These are phyloP conservation scores for Trachurus trachurus DNA, from an alignment of 2,797 vertebrate genomes.

Conservation along the genomic window DNA sequence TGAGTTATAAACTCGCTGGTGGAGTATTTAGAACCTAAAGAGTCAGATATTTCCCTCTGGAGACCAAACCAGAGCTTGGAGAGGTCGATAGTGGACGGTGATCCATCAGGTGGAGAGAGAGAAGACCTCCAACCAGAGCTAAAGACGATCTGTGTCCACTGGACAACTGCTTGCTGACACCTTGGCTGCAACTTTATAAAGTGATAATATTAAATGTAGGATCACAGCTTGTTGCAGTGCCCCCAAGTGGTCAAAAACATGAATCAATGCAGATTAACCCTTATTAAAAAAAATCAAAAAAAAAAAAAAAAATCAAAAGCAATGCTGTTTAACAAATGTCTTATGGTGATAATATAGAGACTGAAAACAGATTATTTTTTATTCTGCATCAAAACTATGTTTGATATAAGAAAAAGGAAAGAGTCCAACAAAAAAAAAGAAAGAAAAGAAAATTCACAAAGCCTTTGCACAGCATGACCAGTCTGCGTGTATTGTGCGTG, in stretches of 20 bases:
- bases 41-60: neutral
- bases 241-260: neutral
- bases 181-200: neutral
- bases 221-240: neutral
- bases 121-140: neutral
- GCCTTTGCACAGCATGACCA: conserved; percentile 1
- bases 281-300: too few relatives aligned
- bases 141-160: neutral
- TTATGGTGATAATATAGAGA: conserved; percentile 1
- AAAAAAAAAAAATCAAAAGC: neutral
- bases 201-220: neutral
- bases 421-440: neutral
- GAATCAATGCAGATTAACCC: neutral
- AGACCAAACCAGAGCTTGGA: neutral
- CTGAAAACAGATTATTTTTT: neutral
- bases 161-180: neutral
- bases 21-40: neutral
- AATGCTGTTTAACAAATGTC: conserved; percentile 2
- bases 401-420: conserved; percentile 2
- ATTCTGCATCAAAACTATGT: conserved; percentile 5
- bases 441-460: conserved; percentile 3
- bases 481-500: conserved; percentile 15
- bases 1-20: neutral
- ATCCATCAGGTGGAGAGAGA: neutral
- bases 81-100: too few relatives aligned